phyloP scores from a whole-genome alignment of 2,113 vertebrate genomes.

The Struthidea cinerea region DNA sequence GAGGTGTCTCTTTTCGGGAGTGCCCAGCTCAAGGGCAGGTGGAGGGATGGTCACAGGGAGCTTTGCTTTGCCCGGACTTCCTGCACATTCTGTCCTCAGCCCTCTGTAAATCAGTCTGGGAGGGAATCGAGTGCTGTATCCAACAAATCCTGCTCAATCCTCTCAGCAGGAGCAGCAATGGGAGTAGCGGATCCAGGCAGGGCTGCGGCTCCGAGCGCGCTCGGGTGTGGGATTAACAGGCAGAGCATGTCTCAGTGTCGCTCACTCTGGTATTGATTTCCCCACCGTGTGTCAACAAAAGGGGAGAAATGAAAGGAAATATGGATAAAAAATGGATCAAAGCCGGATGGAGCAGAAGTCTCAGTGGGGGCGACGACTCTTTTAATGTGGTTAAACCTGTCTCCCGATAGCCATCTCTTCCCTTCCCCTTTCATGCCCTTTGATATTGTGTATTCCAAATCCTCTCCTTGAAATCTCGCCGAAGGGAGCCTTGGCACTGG shows the following conservation, averaged over 20 bases:
- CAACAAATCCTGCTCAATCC: accelerated
- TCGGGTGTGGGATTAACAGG: not conserved
- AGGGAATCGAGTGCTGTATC: accelerated
- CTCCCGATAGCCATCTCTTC: slow-evolving; percentile 30
- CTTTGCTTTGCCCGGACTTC: not conserved
- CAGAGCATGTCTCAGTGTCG: not conserved
- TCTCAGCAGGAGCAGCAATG: accelerated
- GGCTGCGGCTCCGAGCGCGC: not conserved
- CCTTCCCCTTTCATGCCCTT: slow-evolving; percentile 23
- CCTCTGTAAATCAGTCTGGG: accelerated
- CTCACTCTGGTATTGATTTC: slow-evolving; percentile 29
- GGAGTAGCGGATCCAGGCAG: not conserved
- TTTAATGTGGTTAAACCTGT: slow-evolving; percentile 47
- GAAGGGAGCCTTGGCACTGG: not conserved
- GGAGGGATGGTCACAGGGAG: accelerated
- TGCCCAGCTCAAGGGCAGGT: not conserved
- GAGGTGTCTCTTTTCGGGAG: accelerated
- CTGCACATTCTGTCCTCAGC: not conserved
- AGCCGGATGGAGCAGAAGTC: slow-evolving; percentile 7
- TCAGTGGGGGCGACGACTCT: slow-evolving; percentile 7
- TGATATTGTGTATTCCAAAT: slow-evolving; percentile 10
- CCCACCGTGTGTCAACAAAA: not conserved
- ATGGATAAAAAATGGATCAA: slow-evolving; percentile 66
- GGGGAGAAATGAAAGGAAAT: slow-evolving; percentile 57
- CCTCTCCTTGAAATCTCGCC: not conserved